Conservation (phyloP, 2,888 invertebrate species). For the Frankliniella intonsa region DNA sequence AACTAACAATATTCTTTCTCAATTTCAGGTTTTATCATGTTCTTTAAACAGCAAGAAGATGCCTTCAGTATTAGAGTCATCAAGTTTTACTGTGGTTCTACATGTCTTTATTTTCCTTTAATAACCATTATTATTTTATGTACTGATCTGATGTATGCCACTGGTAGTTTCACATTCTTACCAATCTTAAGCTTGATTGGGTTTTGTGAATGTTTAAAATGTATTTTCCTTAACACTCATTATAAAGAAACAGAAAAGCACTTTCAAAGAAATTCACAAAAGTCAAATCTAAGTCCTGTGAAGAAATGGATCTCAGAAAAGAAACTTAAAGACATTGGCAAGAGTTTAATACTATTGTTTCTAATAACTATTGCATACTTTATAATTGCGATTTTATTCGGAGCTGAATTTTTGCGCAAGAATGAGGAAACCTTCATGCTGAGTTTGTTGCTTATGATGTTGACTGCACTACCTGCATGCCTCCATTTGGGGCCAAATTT, state of each 20-base stretch:
- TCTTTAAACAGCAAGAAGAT: constrained; percentile 27
- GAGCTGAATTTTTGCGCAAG: constrained; percentile 59
- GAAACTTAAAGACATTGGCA: constrained; percentile 51
- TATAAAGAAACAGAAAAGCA: constrained; percentile 32
- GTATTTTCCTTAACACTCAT: constrained; percentile 43
- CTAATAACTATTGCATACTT: constrained; percentile 54
- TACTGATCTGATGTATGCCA: constrained; percentile 55
- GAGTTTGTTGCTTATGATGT: constrained; percentile 55
- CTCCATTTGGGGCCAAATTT: constrained; percentile 55
- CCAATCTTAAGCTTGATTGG: constrained; percentile 46
- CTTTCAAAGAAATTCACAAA: constrained; percentile 26
- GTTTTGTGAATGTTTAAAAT: constrained; percentile 55
- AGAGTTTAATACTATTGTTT: constrained; percentile 49
- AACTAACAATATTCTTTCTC: constrained; percentile 24
- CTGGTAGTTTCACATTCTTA: constrained; percentile 53
- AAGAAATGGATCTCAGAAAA: constrained; percentile 29
- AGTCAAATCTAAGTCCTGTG: neutral
- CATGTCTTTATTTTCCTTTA: constrained; percentile 59
- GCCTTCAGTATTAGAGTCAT: constrained; percentile 38
- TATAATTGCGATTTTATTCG: constrained; percentile 59
- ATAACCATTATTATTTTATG: constrained; percentile 55
- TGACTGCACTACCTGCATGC: constrained; percentile 60
- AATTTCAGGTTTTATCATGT: constrained; percentile 28
- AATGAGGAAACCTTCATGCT: constrained; percentile 66
- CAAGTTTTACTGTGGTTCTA: constrained; percentile 53